Base-by-base conservation (phyloP, 2,888 invertebrate genomes). In the Drosophila monieri region DNA sequence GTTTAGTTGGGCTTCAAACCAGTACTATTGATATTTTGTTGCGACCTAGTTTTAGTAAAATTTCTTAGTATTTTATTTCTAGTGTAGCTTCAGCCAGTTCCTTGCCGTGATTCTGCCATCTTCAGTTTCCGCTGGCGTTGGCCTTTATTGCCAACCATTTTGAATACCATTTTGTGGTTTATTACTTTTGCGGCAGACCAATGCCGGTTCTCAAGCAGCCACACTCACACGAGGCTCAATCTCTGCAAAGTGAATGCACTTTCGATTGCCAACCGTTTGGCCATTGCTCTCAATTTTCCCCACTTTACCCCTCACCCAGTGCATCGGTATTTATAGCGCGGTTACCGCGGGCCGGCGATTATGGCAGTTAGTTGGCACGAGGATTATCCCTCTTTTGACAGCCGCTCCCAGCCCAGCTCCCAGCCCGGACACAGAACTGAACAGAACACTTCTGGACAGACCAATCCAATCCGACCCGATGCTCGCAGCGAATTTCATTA, bases 141-240 rank as follows among this genome's bases (percentile, higher is more conserved):
- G 73, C 78, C 81, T 84, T 85, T 85, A 85, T 85, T 85, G 85
- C 84, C 77, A 81, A 76, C 85, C 85, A 85, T 85, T 85, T 85
- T 85, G 84, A 85, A 85, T 85, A 83, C 84, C 84, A 84, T 85
- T 85, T 85, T 72, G 85, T 85, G 85, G 85, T 85, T 85, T 85
- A 85, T 85, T 85, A 85, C 84, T 84, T 84, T 80, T 84, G 83
- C 60, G 83, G 85, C 54, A 60, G 69, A 61, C 77, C 80, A 49
- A 65, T 61, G 53, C 52, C 53, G 80, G 74, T 76, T 78, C 81
- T 84, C 79, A 83, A 83, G 81, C 78, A 80, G 76, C 66, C 44
- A 46, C 54, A 53, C 55, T 58, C 65, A 47, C 41, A 52, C 58
- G 32, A 37, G 37, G 39, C 51, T 46, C 54, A 53, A 12, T 18